A percentile compares a stretch with the other conserved stretches of the same genome.
These are phyloP conservation scores for Lypha dubia DNA, from an alignment of 2,888 invertebrate genomes.

Conservation along the genomic window DNA sequence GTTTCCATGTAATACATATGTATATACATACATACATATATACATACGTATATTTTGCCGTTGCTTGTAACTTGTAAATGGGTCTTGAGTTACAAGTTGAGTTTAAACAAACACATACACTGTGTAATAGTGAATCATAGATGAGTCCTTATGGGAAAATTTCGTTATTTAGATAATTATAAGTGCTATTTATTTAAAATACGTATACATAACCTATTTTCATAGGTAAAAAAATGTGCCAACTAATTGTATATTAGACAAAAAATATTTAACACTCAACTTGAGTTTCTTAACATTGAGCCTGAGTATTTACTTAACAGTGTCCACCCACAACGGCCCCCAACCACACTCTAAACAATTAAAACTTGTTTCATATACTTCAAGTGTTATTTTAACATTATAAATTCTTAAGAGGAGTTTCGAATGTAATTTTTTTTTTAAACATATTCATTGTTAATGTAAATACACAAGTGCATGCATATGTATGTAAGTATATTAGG, in stretches of 20 bases:
- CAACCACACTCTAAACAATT: slow-evolving; percentile 26
- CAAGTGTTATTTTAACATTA: slow-evolving; percentile 9
- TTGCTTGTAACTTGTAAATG: too few species aligned
- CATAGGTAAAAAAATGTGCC: neutral
- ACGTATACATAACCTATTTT: too few species aligned
- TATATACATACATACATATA: too few species aligned
- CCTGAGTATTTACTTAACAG: neutral
- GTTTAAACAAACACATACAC: too few species aligned
- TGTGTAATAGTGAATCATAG: too few species aligned
- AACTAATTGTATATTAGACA: slow-evolving; percentile 16
- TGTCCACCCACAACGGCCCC: neutral
- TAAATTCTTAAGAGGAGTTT: neutral
- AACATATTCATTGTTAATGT: neutral
- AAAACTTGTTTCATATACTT: neutral
- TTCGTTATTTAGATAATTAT: too few species aligned
- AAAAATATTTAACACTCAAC: neutral
- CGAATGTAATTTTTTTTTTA: neutral
- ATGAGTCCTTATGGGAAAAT: too few species aligned
- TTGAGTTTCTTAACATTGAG: slow-evolving; percentile 29
- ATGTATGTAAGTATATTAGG: too few species aligned
- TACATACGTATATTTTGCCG: too few species aligned
- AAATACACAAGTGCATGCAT: too few species aligned
- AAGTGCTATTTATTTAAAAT: neutral
- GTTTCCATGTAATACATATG: too few species aligned
- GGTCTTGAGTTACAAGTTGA: too few species aligned